Evolutionary conservation across 2,888 invertebrate species (phyloP), one percentile per base, ranked within the genome.

Genomic region (Ophonus ardosiacus): DNA sequence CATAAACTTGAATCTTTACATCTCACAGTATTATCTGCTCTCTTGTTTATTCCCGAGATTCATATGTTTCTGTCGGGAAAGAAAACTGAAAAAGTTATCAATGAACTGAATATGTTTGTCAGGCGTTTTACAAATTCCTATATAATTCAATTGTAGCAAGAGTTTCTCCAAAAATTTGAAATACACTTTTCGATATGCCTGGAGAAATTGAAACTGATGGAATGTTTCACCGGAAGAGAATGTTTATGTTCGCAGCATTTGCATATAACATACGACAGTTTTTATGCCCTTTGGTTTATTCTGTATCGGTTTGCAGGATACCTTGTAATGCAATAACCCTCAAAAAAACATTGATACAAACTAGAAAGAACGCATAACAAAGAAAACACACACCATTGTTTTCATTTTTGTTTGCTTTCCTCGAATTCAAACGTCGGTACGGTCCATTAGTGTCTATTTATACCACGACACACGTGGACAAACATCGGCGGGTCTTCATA

Each of bases 391-490:
- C 57, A 24, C 21, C 51, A 78, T 78, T 78, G 78, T 78, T 78
- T 78, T 18, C 78, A 78, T 78, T 78, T 76, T 56, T 78, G 56
- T 78, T 57, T 78, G 15, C n/a, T 21, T 21, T 78, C 57, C 57
- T 57, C 57, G 56, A 78, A 78, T 78, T 57, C 78, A 78, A 78
- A 78, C 78, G 56, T 57, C 57, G 7, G 78, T 78, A 78, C 31
- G 57, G 78, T 78, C 78, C 78, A 78, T 78, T 78, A 78, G 78
- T 78, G 78, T 57, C 78, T 31, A 78, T 78, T 78, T 57, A 57
- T 78, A 24, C 57, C 78, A 7, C 57, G 6, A 56, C 78, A 57
- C 57, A 68, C 81, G 81, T 81, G 68, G 68, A 81, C 68, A 68
- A 65, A 81, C 68, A 68, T 65, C 13, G 63, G 13, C 17, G 80